Base-by-base conservation (phyloP, 1,140 invertebrate species). In the Asbolus verrucosus region DNA sequence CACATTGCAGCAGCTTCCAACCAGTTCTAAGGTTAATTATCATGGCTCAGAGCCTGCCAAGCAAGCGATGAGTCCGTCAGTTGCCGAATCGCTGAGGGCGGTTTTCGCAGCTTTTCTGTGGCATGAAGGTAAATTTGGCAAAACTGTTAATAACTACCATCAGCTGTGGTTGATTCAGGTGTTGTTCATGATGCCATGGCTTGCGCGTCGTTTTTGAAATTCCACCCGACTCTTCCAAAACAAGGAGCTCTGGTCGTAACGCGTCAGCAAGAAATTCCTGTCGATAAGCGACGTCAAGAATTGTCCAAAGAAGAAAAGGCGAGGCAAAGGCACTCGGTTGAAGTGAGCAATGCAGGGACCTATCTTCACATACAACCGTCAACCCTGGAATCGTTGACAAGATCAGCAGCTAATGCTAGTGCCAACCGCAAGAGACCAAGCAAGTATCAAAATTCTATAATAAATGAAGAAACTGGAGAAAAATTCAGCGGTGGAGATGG, bases 141-240 rank as follows among this genome's bases (percentile, higher is more conserved):
- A n/a, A 41, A 4, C 2, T 41, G 38, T 41, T 11, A n/a, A n/a
- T 27, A 27, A 3, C 3, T 27, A 3, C 3, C 3, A 27, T 27
- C 3, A 27, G 33, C n/a, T 36, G 6, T 11, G 6, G 3, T 36
- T 36, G 16, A 69, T 33, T 27, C 69, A 84, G 85, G 94, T 0
- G 92, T 98, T 36, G 94, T 98, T 0, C 95, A 98, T 80, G 97
- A 99, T 81, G 96, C 96, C 2, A 98, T 98, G 91, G 95, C 96
- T 0, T 97, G 95, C 79, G 95, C 96, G 0, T 95, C 96, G 2
- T 98, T 96, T 79, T 84, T 99, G 0, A 97, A 97, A 82, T 98
- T 98, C 80, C 95, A 98, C 81, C 95, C 95, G 3, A 89, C 89
- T 13, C 82, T 97, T 63, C 91, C 92, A 2, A 94, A 94, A 77